Percentiles rank a stretch among this genome's conserved stretches.
Conservation (phyloP, 2,888 invertebrate species). For the Scrobipalpa atriplicella region DNA sequence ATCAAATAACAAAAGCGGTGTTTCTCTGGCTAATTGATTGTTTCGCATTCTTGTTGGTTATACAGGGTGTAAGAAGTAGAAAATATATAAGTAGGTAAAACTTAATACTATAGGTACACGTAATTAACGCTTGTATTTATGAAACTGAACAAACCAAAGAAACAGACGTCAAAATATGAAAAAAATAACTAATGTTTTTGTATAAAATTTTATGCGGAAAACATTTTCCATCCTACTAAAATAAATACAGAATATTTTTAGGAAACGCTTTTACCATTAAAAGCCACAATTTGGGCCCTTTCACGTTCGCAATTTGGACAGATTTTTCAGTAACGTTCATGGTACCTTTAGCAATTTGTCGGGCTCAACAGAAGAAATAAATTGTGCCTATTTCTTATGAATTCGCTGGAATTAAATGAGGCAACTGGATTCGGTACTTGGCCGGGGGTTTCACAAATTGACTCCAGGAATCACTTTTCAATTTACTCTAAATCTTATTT, state of each 20-base stretch:
- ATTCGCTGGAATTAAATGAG: not conserved
- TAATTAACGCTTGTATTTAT: no score
- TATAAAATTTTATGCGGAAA: no score
- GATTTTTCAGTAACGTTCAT: not conserved
- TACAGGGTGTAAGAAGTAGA: not conserved
- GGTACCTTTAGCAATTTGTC: not conserved
- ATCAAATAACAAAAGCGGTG: not conserved
- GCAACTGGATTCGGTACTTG: not conserved
- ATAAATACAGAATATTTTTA: not conserved
- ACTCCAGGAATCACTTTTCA: not conserved
- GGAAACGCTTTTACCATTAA: not conserved
- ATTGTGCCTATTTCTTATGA: not conserved
- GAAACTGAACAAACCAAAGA: no score
- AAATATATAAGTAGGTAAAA: no score
- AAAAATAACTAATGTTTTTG: no score
- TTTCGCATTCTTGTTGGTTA: not conserved
- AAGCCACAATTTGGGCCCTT: slow-evolving; percentile 1
- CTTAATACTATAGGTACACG: no score
- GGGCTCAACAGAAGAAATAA: slow-evolving; percentile 1
- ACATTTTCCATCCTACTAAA: no score
- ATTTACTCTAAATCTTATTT: not conserved
- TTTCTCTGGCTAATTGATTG: not conserved
- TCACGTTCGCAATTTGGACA: not conserved
- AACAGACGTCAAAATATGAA: no score
- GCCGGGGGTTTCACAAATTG: not conserved